Evolutionary conservation across 2,888 invertebrate genomes (phyloP).

Genomic region (Coleophora deauratella): DNA sequence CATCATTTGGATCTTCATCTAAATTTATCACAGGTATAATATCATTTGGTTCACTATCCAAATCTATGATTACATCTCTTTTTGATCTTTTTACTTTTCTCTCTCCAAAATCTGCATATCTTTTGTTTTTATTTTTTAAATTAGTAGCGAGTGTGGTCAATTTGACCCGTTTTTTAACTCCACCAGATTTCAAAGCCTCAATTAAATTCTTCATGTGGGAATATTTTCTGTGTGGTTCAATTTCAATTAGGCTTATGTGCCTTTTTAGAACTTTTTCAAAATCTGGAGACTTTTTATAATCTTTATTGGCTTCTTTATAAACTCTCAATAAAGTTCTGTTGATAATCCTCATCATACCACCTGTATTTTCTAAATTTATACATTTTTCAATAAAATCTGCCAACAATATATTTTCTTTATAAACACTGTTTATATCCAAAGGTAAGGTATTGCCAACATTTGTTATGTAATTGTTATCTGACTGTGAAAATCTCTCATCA

Average conservation of each 20-base stretch:
- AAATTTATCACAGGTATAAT: slow-evolving; percentile 9
- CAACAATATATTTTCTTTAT: slow-evolving; percentile 27
- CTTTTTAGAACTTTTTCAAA: slow-evolving; percentile 27
- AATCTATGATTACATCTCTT: slow-evolving; percentile 18
- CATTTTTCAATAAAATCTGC: slow-evolving; percentile 35
- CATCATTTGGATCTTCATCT: slow-evolving; percentile 12
- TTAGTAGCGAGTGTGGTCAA: slow-evolving; percentile 33
- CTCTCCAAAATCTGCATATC: neutral
- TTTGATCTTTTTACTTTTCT: slow-evolving; percentile 16
- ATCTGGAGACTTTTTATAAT: slow-evolving; percentile 27
- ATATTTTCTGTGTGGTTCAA: slow-evolving; percentile 35
- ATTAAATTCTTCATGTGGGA: slow-evolving; percentile 37
- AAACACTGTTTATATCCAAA: slow-evolving; percentile 10
- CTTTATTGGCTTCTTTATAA: slow-evolving; percentile 25
- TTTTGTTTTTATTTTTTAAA: slow-evolving; percentile 14
- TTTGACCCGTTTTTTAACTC: slow-evolving; percentile 28
- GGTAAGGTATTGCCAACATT: neutral
- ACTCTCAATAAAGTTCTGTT: slow-evolving; percentile 30
- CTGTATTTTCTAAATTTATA: slow-evolving; percentile 26
- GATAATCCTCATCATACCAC: slow-evolving; percentile 36
- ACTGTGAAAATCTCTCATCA: slow-evolving; percentile 4
- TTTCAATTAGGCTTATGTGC: slow-evolving; percentile 22
- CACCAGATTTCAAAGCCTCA: slow-evolving; percentile 28
- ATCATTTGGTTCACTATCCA: slow-evolving; percentile 19
- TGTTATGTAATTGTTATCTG: neutral